Evolutionary conservation across 2,797 vertebrate species (phyloP), one percentile per base, ranked within the genome.

Genomic region (Molossus molossus): DNA sequence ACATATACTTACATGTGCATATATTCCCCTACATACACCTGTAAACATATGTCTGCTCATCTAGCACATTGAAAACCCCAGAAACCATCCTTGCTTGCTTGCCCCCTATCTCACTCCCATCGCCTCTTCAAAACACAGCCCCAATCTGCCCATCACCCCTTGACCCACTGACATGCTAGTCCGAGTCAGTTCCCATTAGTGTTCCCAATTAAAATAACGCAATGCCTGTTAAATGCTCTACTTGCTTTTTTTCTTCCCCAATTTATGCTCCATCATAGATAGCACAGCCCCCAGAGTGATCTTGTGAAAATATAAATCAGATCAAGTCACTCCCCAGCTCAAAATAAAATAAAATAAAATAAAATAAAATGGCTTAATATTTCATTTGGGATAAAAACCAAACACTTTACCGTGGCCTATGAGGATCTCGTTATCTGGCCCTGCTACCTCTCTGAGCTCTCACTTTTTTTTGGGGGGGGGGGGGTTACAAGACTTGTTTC

Each of bases 271-370:
- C 62, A 37, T 92, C 15, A 62, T 0, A 90, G 12, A 62, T 2
- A 90, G 10, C 8, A 21, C 5, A 57, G 27, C 14, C 62, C 83
- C 17, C 11, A 65, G 29, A 91, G 45, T 23, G 8, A 85, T 92
- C 27, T 72, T 75, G 70, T 48, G 21, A 82, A 93, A 82, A 72
- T 55, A 27, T 90, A 72, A 83, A 94, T 75, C 64, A 87, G 45
- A 67, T 82, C n/a, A 83, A 93, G 40, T 83, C 50, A 81, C 11
- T 77, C 58, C 57, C 62, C 27, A n/a, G n/a, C 14, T 83, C 58
- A 5, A 57, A 69, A 84, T 57, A 27, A 4, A 62, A 72, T n/a
- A 17, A 14, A 80, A 60, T 14, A 69, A 9, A 37, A 37, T 18
- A 70, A 87, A 50, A 69, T 82, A 29, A 82, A 82, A 84, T 65